Base-by-base conservation (phyloP, 2,888 invertebrate genomes). In the Urechis unicinctus region DNA sequence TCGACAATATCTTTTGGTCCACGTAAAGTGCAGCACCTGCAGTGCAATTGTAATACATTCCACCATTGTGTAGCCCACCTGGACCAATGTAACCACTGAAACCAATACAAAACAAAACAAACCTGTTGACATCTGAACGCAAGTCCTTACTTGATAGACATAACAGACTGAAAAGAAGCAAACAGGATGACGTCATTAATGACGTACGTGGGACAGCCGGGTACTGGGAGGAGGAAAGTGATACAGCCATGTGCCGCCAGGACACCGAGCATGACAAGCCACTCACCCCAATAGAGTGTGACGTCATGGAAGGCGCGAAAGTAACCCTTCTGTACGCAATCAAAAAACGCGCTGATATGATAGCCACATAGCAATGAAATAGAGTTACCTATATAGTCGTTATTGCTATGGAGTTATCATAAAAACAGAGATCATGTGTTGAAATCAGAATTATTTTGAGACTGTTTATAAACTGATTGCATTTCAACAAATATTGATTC, bases 71-170 rank as follows among this genome's bases (percentile, higher is more conserved):
- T 53, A 85, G 82, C 3, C 95, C 95, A 1, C 94, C 95, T 0
- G 95, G 92, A 0, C 94, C 94, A 44, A 92, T 76, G 74, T 94
- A 95, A 0, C 93, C 92, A 13, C 91, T 90, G 24, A n/a, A 5
- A 31, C 13, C 6, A 50, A 6, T 5, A 36, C 30, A 30, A 17
- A 13, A 36, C 9, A 9, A 36, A 36, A 36, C 9, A 36, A 9
- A 36, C n/a, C n/a, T n/a, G n/a, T n/a, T n/a, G n/a, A n/a, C n/a
- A n/a, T n/a, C n/a, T n/a, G n/a, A n/a, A n/a, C n/a, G n/a, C n/a
- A n/a, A n/a, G n/a, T n/a, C n/a, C n/a, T n/a, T n/a, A n/a, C n/a
- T n/a, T n/a, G n/a, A n/a, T n/a, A n/a, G n/a, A n/a, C n/a, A n/a
- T n/a, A n/a, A n/a, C n/a, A n/a, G n/a, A n/a, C n/a, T n/a, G n/a